A percentile compares a stretch with the other conserved stretches of the same genome.
Evolutionary conservation across 2,888 invertebrate genomes (phyloP).

Genomic region (Unio delphinus): DNA sequence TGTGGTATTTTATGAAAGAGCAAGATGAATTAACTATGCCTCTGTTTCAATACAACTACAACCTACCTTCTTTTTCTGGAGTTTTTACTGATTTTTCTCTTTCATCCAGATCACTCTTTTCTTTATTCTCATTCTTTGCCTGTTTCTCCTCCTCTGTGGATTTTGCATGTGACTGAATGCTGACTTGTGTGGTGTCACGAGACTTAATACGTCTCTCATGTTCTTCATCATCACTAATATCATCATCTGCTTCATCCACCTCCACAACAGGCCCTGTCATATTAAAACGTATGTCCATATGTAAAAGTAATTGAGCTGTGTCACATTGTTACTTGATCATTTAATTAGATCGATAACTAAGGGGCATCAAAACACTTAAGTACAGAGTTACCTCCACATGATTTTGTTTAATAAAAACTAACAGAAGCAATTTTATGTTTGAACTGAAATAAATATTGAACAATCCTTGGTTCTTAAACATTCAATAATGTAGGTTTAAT

Average conservation of each 20-base stretch:
- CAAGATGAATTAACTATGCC: not conserved
- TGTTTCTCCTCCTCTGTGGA: conserved; percentile 4
- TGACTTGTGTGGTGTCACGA: conserved; percentile 2
- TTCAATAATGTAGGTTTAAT: too few relatives aligned
- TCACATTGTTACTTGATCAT: too few relatives aligned
- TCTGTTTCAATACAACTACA: not conserved
- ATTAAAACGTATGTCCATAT: not conserved
- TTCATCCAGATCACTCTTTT: conserved; percentile 14
- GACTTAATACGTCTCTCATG: conserved; percentile 4
- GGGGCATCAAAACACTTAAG: too few relatives aligned
- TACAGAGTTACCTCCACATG: too few relatives aligned
- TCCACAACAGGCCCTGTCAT: conserved; percentile 67
- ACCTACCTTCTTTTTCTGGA: conserved; percentile 5
- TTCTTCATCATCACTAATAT: conserved; percentile 55
- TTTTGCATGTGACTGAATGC: not conserved
- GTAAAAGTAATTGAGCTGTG: too few relatives aligned
- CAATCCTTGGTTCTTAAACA: too few relatives aligned
- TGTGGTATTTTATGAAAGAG: too few relatives aligned
- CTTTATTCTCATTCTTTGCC: conserved; percentile 14
- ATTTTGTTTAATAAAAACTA: too few relatives aligned
- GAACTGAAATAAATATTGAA: too few relatives aligned
- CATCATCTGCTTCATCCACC: conserved; percentile 65
- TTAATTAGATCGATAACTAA: too few relatives aligned
- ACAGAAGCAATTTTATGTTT: too few relatives aligned
- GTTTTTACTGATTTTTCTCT: conserved; percentile 2